phyloP scores from a whole-genome alignment of 2,797 vertebrate genomes.

The Chrysocyon brachyurus region DNA sequence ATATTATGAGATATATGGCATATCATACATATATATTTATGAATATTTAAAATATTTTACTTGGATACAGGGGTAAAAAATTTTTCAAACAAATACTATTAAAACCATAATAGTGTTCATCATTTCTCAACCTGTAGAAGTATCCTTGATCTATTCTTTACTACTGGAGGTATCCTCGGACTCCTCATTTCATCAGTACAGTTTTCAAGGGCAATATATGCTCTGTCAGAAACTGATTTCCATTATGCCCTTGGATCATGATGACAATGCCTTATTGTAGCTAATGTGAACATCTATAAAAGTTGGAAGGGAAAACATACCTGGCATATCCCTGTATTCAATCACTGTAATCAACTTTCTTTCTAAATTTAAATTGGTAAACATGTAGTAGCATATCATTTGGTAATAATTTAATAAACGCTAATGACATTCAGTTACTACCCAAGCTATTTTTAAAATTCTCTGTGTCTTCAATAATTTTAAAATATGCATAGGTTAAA shows the following conservation, averaged over 20 bases:
- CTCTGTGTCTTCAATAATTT: not conserved
- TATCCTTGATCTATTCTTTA: not conserved
- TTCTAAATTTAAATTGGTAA: slow-evolving; percentile 13
- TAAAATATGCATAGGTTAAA: not conserved
- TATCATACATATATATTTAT: not conserved
- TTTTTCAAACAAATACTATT: not conserved
- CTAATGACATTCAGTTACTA: not conserved
- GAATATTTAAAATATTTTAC: not conserved
- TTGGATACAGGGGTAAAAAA: not conserved
- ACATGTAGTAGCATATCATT: not conserved
- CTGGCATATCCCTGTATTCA: slow-evolving; percentile 52
- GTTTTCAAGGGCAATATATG: slow-evolving; percentile 76
- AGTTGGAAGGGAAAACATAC: slow-evolving; percentile 68
- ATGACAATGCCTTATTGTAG: slow-evolving; percentile 45
- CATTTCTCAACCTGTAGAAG: slow-evolving; percentile 23
- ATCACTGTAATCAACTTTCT: slow-evolving; percentile 77
- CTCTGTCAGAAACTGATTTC: slow-evolving; percentile 33
- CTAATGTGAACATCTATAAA: slow-evolving; percentile 56
- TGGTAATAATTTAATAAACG: slow-evolving; percentile 35
- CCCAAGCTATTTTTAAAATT: slow-evolving; percentile 25
- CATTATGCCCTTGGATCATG: slow-evolving; percentile 78
- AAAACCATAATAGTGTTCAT: not conserved
- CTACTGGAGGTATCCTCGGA: not conserved
- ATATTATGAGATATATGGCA: not conserved
- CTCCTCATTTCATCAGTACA: slow-evolving; percentile 31